Conservation (phyloP, 2,113 vertebrate genomes). For the human (Homo sapiens) region GRCh38 chr15:91759001-91759500, state of each 20-base stretch:
- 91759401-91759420: constrained; percentile 81
- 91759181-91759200: background rate
- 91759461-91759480: background rate
- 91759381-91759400: constrained; percentile 75
- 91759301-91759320: constrained; percentile 63
- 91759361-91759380: constrained; percentile 62
- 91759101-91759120: background rate
- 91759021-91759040: background rate
- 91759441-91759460: constrained; percentile 45
- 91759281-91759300: background rate
- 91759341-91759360: constrained; percentile 58
- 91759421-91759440: constrained; percentile 80
- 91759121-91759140: background rate
- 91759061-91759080: background rate
- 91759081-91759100: background rate
- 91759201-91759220: background rate
- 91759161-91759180: background rate
- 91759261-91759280: constrained; percentile 11
- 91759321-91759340: constrained; percentile 67
- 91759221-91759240: background rate
- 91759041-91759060: background rate
- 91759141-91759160: background rate
- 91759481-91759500: constrained; percentile 70
- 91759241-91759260: background rate
- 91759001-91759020: background rate